Base-by-base conservation (phyloP, 1,140 invertebrate genomes). In the Leptinotarsa texana region DNA sequence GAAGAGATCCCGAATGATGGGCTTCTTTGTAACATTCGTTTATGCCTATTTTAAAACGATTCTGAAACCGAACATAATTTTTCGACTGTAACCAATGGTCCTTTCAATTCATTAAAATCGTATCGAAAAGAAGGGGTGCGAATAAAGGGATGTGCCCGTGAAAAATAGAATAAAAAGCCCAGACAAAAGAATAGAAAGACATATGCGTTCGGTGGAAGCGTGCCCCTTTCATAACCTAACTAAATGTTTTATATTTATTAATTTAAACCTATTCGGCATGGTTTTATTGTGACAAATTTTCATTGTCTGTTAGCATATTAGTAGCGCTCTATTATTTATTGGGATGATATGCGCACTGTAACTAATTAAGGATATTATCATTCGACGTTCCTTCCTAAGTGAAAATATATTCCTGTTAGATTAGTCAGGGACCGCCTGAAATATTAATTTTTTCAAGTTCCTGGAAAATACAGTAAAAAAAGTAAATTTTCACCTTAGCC, bases 111-210 rank as follows among this genome's bases (percentile, higher is more conserved):
- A 70, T 70, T 70, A 70, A 70, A 70, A 70, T 61, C 48, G 69
- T 70, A 70, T 70, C 69, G 69, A 70, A 61, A 6, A 61, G 69
- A 70, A 70, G 51, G 69, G 69, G 69, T 70, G 69, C 33, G 17
- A 48, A 70, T 49, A 57, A 70, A 70, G 69, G 69, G 69, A 70
- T 70, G 69, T 70, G 57, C n/a, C 69, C 69, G 69, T 70, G 69
- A 48, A 70, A 70, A 70, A 70, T 68, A 33, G n/a, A 68, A 42
- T 42, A 68, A 68, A 68, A 68, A n/a, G 42, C 49, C 11, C 51
- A 61, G 13, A 70, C 69, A 70, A 70, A 70, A 61, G 69, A 48
- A 70, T 70, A 57, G 24, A 70, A 51, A 70, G 69, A 51, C 69
- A 70, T 70, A 61, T 70, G 69, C 69, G 51, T 51, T 27, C 15